Evolutionary conservation across 2,113 vertebrate species (phyloP).

Genomic region (Trogon surrucura): DNA sequence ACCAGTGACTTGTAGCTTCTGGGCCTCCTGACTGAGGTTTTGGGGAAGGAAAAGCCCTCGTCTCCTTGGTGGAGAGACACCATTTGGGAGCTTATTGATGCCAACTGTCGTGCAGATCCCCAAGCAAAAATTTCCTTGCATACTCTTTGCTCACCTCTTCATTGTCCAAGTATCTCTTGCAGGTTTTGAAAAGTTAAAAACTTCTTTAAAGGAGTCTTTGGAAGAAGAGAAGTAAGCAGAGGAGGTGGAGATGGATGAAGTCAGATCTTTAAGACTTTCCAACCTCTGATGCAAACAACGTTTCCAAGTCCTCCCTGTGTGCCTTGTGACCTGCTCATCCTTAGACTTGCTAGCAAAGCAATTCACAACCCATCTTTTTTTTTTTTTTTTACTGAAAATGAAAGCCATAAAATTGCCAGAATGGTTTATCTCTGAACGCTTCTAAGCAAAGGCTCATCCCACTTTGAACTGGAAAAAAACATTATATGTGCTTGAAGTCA

Average conservation of each 20-base stretch:
- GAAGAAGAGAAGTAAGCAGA: background rate
- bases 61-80: background rate
- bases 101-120: background rate
- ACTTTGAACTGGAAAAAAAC: background rate
- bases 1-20: background rate
- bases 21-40: background rate
- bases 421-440: background rate
- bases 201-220: background rate
- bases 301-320: background rate
- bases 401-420: background rate
- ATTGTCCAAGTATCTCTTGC: background rate
- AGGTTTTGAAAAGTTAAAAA: background rate
- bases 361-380: background rate
- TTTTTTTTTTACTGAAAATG: background rate
- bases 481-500: background rate
- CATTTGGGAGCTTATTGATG: background rate
- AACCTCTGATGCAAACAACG: background rate
- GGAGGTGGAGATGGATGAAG: background rate
- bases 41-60: background rate
- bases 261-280: background rate
- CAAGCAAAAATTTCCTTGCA: background rate
- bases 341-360: background rate
- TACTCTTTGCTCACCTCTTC: background rate
- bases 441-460: background rate
- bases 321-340: background rate